A percentile compares a stretch with the other conserved stretches of the same genome.
phyloP scores from a whole-genome alignment of 2,113 vertebrate species.

The Strigops habroptila region DNA sequence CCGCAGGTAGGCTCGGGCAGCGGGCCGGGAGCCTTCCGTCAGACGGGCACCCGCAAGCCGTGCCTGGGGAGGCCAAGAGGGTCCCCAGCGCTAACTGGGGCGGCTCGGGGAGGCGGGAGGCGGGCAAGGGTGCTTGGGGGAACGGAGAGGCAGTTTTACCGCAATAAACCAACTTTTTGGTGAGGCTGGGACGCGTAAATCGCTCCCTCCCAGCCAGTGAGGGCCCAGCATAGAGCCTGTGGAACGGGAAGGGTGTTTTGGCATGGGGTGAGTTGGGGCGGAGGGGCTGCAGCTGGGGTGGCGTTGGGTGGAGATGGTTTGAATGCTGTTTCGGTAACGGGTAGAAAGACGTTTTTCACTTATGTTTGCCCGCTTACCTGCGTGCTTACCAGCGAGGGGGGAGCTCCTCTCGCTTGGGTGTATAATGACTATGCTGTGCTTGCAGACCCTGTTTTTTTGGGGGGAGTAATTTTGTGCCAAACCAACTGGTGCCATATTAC shows the following conservation, averaged over 20 bases:
- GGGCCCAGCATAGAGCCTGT: not conserved
- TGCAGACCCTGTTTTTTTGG: not conserved
- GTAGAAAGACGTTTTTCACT: not conserved
- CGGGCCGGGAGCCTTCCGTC: no score
- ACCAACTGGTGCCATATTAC: no score
- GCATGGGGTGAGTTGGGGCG: not conserved
- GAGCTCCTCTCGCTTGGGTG: not conserved
- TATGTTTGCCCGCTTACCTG: not conserved
- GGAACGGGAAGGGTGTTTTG: not conserved
- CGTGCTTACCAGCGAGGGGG: not conserved
- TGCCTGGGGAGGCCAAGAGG: rapidly evolving
- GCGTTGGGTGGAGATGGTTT: not conserved
- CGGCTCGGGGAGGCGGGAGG: not conserved
- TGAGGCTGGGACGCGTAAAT: not conserved
- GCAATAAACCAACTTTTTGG: rapidly evolving
- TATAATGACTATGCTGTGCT: rapidly evolving
- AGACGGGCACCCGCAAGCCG: no score
- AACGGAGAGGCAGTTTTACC: not conserved
- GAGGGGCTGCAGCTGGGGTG: not conserved
- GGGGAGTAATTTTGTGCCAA: not conserved
- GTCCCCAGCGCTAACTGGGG: not conserved
- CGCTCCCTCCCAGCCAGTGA: rapidly evolving
- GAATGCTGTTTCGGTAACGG: not conserved
- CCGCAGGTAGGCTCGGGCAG: not conserved
- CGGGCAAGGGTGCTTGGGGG: not conserved